Percentiles rank a stretch among this genome's conserved stretches.
Conservation (phyloP, 92 coral and sea anemone genomes). For the Bergia sp. region DNA sequence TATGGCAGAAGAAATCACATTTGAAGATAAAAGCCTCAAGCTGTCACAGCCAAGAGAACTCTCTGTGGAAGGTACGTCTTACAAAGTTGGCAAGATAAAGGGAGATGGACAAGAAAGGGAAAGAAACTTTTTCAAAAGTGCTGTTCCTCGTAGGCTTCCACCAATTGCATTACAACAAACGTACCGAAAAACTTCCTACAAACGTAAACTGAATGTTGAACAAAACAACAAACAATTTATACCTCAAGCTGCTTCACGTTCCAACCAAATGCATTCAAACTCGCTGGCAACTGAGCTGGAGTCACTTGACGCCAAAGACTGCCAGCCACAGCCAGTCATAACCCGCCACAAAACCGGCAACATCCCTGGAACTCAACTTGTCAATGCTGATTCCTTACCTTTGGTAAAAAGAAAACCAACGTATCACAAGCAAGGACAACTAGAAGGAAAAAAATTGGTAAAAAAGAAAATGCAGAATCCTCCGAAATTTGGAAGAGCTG, state of each 20-base stretch:
- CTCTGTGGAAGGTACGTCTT: background rate
- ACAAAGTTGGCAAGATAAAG: background rate
- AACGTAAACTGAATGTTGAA: background rate
- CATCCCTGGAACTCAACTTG: background rate
- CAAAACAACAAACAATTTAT: background rate
- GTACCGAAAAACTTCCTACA: background rate
- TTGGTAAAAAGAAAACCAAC: background rate
- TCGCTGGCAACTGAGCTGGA: background rate
- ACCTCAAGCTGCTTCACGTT: background rate
- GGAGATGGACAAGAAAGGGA: background rate
- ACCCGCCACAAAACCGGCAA: background rate
- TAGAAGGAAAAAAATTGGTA: background rate
- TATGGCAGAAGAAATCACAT: background rate
- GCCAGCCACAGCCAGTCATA: background rate
- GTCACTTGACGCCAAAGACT: background rate
- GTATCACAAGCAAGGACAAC: background rate
- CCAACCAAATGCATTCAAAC: background rate
- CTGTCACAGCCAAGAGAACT: background rate
- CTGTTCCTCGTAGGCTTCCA: background rate
- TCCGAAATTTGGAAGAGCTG: background rate
- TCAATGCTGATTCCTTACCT: background rate
- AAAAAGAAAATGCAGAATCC: background rate
- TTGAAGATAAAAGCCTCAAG: background rate
- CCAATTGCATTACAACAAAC: constrained; percentile 5
- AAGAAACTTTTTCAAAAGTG: background rate